A percentile compares a stretch with the other conserved stretches of the same genome.
Conservation (phyloP, 2,113 vertebrate species). For the Nettapus auritus region DNA sequence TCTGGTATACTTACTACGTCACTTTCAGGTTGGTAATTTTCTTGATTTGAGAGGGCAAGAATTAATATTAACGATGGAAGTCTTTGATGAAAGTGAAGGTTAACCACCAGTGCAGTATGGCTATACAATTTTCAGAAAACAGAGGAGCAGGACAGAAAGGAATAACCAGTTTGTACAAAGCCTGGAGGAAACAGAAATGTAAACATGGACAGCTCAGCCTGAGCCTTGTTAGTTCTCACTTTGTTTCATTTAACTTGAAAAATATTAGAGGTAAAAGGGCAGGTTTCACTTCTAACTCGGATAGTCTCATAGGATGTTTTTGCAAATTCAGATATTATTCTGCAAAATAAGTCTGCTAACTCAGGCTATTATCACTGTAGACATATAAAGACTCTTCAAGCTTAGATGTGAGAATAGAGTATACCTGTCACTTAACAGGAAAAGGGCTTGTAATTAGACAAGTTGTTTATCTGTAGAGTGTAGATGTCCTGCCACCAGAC, state of each 20-base stretch:
- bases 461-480: background rate
- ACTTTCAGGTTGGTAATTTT: background rate
- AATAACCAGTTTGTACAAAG: background rate
- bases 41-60: background rate
- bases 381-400: background rate
- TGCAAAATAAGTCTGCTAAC: background rate
- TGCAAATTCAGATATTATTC: background rate
- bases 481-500: background rate
- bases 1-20: background rate
- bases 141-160: fast-evolving
- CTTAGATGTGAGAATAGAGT: background rate
- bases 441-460: background rate
- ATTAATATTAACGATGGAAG: background rate
- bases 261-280: background rate
- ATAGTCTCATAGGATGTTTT: background rate
- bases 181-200: background rate
- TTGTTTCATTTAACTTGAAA: background rate
- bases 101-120: background rate
- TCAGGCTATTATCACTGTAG: background rate
- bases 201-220: background rate
- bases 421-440: background rate
- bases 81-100: background rate
- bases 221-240: background rate
- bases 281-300: background rate
- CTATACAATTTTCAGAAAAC: background rate